Base-by-base conservation (phyloP, 2,797 vertebrate species). In the Helostoma temminkii region DNA sequence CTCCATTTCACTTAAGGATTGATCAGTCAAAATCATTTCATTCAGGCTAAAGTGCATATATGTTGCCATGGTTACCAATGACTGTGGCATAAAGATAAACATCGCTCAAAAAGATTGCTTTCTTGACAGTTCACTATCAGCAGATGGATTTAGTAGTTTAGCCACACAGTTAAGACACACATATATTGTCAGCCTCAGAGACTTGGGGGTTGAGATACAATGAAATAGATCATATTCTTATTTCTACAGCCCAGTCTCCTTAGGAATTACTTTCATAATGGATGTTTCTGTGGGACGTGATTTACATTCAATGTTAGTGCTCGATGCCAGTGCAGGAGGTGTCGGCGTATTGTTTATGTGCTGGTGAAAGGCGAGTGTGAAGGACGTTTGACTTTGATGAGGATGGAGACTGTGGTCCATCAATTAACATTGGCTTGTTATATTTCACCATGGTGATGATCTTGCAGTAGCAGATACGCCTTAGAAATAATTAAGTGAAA, bases 231-330 rank as follows among this genome's bases (percentile, higher is more conserved):
- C 19, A 56, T 16, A 43, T 30, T 32, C 24, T 39, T 18, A 9
- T 25, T 47, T 28, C 30, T 25, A 30, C 43, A 22, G 8, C 28
- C 12, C 22, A 56, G 57, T 34, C 34, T 50, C 42, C 15, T 41
- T 26, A 24, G 47, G 21, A 26, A 53, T 68, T 22, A 47, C 24
- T 22, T 15, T 68, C 42, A 36, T 26, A 26, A 41, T 58, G 39
- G 56, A 46, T 34, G 9, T 60, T 46, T 55, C 21, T 55, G 36
- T 41, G 30, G 36, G 26, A 24, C 4, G 21, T 16, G 21, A 62
- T 36, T 53, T 70, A 36, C 22, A 42, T 37, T 12, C n/a, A 43
- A 14, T 15, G 3, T 46, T 30, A 28, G 9, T 39, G 15, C n/a
- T 37, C n/a, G 1, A 18, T 58, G 46, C 53, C 53, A 52, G 12